A percentile compares a stretch with the other conserved stretches of the same genome.
phyloP scores from a whole-genome alignment of 2,113 vertebrate species.

The Charina bottae region DNA sequence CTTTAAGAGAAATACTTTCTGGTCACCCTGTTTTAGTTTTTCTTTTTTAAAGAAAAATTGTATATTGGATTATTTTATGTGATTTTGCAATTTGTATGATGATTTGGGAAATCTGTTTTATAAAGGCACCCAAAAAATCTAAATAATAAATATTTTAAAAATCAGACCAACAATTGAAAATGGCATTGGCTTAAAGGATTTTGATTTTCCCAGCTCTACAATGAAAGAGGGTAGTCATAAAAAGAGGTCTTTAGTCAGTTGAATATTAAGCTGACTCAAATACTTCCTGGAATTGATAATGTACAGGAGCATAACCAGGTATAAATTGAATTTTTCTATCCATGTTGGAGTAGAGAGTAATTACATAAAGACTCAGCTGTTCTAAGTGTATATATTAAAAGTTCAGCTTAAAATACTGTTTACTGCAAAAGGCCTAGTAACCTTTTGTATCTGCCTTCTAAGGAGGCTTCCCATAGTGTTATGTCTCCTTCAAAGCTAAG shows the following conservation, averaged over 20 bases:
- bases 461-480: background rate
- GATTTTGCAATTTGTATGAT: too few species aligned
- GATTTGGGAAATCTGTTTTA: background rate
- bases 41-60: too few species aligned
- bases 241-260: background rate
- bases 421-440: slow-evolving; percentile 11
- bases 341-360: background rate
- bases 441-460: background rate
- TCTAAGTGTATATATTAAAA: too few species aligned
- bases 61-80: too few species aligned
- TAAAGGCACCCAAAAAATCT: background rate
- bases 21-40: too few species aligned
- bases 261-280: background rate
- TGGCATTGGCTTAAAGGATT: background rate
- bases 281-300: background rate
- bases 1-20: too few species aligned
- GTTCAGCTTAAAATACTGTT: background rate
- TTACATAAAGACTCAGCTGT: background rate
- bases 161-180: background rate
- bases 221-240: background rate
- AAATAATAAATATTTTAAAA: background rate
- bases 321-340: slow-evolving; percentile 35
- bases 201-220: background rate
- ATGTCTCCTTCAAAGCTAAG: slow-evolving; percentile 46
- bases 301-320: background rate